These are phyloP conservation scores for Drosophila histrio DNA, from an alignment of 2,888 invertebrate genomes.

Conservation along the genomic window DNA sequence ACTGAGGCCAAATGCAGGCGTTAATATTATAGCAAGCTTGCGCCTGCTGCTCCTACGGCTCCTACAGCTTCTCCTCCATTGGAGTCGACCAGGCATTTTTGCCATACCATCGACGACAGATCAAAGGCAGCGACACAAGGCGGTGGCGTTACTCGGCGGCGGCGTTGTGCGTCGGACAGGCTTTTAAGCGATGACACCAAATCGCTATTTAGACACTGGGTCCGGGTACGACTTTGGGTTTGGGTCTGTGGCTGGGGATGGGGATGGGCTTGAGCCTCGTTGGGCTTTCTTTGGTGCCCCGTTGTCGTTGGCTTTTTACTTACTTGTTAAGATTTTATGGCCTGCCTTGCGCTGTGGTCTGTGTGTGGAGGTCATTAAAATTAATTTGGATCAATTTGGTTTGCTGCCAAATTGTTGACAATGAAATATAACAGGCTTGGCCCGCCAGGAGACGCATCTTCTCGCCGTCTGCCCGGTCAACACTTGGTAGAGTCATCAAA, in stretches of 20 bases:
- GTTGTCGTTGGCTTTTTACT: slow-evolving; percentile 40
- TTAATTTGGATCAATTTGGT: slow-evolving; percentile 84
- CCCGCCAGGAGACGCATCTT: slow-evolving; percentile 23
- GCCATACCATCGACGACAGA: slow-evolving; percentile 69
- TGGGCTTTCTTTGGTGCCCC: slow-evolving; percentile 29
- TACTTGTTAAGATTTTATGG: slow-evolving; percentile 67
- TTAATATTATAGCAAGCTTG: slow-evolving; percentile 66
- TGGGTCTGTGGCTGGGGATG: neutral
- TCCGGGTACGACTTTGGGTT: neutral
- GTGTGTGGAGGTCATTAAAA: slow-evolving; percentile 81
- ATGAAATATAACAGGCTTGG: slow-evolving; percentile 75
- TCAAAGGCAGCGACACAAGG: slow-evolving; percentile 73
- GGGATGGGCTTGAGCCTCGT: slow-evolving; percentile 15
- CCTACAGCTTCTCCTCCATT: slow-evolving; percentile 1
- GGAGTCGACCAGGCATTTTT: slow-evolving; percentile 58
- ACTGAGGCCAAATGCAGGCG: slow-evolving; percentile 59
- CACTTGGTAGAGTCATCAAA: slow-evolving; percentile 69
- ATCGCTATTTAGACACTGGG: slow-evolving; percentile 83
- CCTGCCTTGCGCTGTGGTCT: slow-evolving; percentile 46
- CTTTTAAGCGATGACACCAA: slow-evolving; percentile 84
- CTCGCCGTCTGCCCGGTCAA: neutral
- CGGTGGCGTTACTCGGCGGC: slow-evolving; percentile 73
- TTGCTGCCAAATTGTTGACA: slow-evolving; percentile 83
- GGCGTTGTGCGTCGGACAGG: slow-evolving; percentile 78
- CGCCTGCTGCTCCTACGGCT: slow-evolving; percentile 37